Percentiles rank a stretch among this genome's conserved stretches.
phyloP scores from a whole-genome alignment of 2,888 invertebrate species.

The Lasius fuliginosus region DNA sequence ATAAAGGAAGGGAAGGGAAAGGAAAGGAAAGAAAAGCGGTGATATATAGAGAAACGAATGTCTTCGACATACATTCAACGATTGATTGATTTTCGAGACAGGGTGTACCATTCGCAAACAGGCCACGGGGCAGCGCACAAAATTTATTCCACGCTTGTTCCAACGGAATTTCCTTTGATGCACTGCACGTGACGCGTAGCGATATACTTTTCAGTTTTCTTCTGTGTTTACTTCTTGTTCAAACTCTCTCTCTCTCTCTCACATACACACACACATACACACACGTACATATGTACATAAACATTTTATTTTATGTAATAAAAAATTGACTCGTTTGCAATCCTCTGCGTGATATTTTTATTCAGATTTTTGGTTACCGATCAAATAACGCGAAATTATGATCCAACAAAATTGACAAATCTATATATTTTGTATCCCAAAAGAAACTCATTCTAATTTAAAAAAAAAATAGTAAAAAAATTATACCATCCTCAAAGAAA shows the following conservation, averaged over 20 bases:
- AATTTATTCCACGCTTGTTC: constrained; percentile 34
- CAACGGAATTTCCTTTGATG: constrained; percentile 28
- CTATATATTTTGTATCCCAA: too few species aligned
- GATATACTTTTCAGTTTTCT: neutral
- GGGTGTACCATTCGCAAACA: neutral
- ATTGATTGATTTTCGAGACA: constrained; percentile 5
- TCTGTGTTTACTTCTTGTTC: neutral
- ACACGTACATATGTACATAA: neutral
- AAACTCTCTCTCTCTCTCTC: neutral
- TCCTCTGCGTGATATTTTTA: neutral
- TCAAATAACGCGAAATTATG: neutral
- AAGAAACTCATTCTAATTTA: too few species aligned
- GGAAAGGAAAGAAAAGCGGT: neutral
- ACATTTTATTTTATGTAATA: neutral
- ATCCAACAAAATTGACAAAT: neutral
- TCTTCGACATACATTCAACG: constrained; percentile 1
- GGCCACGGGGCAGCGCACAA: neutral
- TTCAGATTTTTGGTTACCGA: too few species aligned
- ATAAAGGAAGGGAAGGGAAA: constrained; percentile 14
- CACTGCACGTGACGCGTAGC: neutral
- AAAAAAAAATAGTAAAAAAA: too few species aligned
- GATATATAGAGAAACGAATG: neutral
- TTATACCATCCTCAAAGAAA: too few species aligned
- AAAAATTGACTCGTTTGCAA: neutral
- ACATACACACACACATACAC: too few species aligned